Conservation (phyloP, 2,797 vertebrate genomes). For the Channallabes apus region DNA sequence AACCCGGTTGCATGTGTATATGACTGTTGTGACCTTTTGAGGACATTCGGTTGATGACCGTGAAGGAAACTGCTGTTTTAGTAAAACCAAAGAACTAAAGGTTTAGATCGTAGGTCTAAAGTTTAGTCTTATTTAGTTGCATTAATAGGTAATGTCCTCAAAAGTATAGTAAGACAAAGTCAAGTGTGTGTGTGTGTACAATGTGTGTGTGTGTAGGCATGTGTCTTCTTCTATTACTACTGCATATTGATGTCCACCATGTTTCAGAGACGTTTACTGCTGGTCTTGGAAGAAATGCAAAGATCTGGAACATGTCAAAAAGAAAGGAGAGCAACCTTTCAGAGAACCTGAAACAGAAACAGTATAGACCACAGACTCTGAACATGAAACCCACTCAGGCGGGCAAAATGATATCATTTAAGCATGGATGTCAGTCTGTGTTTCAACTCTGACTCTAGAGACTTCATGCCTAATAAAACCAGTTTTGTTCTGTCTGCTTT, state of each 20-base stretch:
- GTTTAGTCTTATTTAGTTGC: neutral
- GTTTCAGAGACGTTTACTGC: constrained; percentile 12
- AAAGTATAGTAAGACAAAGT: neutral
- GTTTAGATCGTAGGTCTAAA: neutral
- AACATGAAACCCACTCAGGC: constrained; percentile 18
- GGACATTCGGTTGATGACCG: neutral
- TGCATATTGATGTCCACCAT: neutral
- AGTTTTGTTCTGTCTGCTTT: constrained; percentile 36
- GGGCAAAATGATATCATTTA: constrained; percentile 25
- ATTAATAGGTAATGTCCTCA: neutral
- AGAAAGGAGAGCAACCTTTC: neutral
- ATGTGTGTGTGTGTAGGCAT: constrained; percentile 15
- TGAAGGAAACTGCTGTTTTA: neutral
- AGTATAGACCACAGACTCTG: constrained; percentile 19
- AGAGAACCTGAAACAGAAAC: constrained; percentile 24
- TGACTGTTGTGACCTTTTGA: neutral
- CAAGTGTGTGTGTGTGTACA: neutral
- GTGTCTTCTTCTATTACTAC: constrained; percentile 5
- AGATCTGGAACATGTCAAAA: constrained; percentile 17
- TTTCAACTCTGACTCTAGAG: neutral
- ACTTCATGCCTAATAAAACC: constrained; percentile 35
- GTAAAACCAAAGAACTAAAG: no score
- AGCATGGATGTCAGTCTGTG: neutral
- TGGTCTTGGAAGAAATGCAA: constrained; percentile 18
- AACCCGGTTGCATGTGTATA: neutral